Evolutionary conservation across 2,797 vertebrate genomes (phyloP), one percentile per base, ranked within the genome.

Genomic region (Alfaro cultratus): DNA sequence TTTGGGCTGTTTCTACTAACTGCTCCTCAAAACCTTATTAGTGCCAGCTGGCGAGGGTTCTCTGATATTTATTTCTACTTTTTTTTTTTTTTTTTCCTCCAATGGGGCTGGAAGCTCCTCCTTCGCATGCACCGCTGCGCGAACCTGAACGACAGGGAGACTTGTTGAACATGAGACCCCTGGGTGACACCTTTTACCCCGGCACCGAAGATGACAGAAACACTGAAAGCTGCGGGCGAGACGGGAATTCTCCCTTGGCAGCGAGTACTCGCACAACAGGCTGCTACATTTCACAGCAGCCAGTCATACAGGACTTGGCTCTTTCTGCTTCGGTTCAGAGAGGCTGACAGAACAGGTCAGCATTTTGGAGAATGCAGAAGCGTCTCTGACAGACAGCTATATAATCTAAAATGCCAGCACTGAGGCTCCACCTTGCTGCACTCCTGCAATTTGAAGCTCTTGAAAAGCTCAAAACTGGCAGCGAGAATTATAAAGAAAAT

Each of bases 151-250:
- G 74, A 91, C 83, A 83, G 82, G 86, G 85, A 90, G 86, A 83
- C 90, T 91, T 93, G 94, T 93, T 88, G 84, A 93, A 95, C 93
- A 94, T 0, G 88, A 90, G 92, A 93, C 90, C 91, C 85, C 83
- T 80, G 86, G 85, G 85, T 90, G 87, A 83, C 91, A 83, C 89
- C 85, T 86, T 87, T 80, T 80, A 79, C 70, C 76, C 16, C 12
- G 47, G 76, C 11, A 3, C 79, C 34, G 29, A 60, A 45, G 84
- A 73, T 87, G 87, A 87, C 85, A 88, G 81, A 81, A 83, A 82
- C 7, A 55, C 81, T 94, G 93, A 92, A 91, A 91, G 87, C 87
- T 72, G 53, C 75, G 85, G 87, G 81, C 84, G 88, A 90, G 83
- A 85, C 81, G 77, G 90, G 90, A 92, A 88, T 90, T 92, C 90